Evolutionary conservation across 1,140 invertebrate genomes (phyloP).

Genomic region (Apis cerana): DNA sequence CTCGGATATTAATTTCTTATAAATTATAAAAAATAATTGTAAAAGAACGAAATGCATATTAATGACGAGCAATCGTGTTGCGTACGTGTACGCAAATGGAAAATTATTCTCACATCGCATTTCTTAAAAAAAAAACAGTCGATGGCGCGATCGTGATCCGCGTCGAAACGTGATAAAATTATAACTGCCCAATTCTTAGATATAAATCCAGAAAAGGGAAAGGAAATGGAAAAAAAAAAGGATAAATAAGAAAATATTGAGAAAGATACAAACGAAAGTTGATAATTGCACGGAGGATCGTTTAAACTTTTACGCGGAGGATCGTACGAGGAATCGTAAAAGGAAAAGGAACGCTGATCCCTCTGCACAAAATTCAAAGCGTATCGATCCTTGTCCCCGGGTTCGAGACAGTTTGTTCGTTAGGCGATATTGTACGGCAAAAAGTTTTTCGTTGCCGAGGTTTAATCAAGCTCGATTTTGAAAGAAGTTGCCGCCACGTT

Average conservation of each 20-base stretch:
- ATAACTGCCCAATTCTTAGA: not conserved
- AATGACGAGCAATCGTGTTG: too few species aligned
- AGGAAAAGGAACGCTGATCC: not conserved
- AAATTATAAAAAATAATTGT: too few species aligned
- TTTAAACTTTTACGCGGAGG: conserved; percentile 6
- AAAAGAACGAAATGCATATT: too few species aligned
- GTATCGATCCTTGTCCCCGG: not conserved
- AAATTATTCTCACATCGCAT: too few species aligned
- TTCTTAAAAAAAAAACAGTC: too few species aligned
- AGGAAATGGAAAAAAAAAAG: not conserved
- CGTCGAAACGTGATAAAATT: too few species aligned
- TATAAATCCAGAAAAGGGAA: not conserved
- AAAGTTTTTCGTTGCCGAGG: conserved; percentile 4
- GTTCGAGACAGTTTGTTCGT: conserved; percentile 14
- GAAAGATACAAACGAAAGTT: not conserved
- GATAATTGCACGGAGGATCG: not conserved
- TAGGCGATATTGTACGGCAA: conserved; percentile 15
- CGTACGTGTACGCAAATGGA: too few species aligned
- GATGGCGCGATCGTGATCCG: too few species aligned
- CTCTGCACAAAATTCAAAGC: not conserved
- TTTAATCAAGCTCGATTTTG: conserved; percentile 20
- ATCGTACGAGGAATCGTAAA: not conserved
- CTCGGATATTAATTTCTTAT: too few species aligned
- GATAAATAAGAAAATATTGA: not conserved
- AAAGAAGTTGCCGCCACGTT: not conserved